Conservation (phyloP, 2,113 vertebrate genomes). For the Sorex araneus region DNA sequence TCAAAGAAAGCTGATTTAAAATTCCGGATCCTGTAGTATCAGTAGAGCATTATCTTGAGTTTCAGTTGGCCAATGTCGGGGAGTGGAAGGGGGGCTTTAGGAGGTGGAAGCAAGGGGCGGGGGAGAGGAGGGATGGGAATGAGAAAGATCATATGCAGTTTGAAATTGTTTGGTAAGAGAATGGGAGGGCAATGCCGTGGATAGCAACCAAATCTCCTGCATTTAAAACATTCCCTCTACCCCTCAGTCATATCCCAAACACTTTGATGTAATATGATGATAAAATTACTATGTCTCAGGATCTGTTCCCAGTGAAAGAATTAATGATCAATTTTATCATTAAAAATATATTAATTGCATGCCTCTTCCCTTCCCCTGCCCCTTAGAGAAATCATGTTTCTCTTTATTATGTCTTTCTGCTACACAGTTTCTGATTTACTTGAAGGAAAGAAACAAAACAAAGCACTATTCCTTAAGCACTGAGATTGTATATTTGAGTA, state of each 20-base stretch:
- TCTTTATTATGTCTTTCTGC: background rate
- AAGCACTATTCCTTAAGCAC: background rate
- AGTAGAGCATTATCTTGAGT: background rate
- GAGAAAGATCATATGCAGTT: too few relatives aligned
- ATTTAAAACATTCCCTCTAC: too few relatives aligned
- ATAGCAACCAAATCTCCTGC: too few relatives aligned
- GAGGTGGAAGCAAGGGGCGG: background rate
- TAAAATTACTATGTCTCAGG: conserved; percentile 9
- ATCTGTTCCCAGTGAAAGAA: conserved; percentile 6
- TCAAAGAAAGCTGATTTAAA: background rate
- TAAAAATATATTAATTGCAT: conserved; percentile 19
- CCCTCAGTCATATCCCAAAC: too few relatives aligned
- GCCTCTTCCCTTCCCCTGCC: background rate
- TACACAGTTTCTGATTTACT: conserved; percentile 1
- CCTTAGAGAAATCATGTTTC: background rate
- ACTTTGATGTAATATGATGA: background rate
- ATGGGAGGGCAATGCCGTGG: too few relatives aligned
- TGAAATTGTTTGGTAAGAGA: too few relatives aligned
- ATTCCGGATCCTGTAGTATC: background rate
- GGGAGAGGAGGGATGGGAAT: background rate
- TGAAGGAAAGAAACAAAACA: conserved; percentile 29
- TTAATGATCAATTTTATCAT: background rate
- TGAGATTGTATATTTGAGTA: conserved; percentile 13
- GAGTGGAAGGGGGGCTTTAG: too few relatives aligned
- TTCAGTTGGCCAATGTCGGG: background rate